A percentile compares a stretch with the other conserved stretches of the same genome.
Conservation (phyloP, 2,113 vertebrate genomes). For the Scolopax mira region DNA sequence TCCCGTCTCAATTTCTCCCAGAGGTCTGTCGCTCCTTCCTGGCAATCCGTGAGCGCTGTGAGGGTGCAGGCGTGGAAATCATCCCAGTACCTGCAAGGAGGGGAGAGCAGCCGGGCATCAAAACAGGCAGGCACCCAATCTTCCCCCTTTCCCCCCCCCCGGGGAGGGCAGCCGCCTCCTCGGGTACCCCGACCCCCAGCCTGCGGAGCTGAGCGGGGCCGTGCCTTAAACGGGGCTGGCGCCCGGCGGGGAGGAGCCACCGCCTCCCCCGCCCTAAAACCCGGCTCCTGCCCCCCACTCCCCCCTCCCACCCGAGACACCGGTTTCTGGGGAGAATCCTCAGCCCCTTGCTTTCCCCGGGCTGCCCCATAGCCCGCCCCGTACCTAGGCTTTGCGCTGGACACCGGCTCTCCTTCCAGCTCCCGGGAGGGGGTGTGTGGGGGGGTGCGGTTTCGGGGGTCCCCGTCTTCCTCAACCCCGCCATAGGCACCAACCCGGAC, state of each 20-base stretch:
- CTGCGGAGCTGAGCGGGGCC: not conserved
- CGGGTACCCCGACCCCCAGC: not conserved
- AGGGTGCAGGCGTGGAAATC: conserved; percentile 95
- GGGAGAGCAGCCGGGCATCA: conserved; percentile 59
- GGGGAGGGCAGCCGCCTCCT: not conserved
- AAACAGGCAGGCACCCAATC: not conserved
- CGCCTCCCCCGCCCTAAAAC: not conserved
- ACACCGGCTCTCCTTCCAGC: not conserved
- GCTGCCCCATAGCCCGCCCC: not conserved
- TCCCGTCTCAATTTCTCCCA: conserved; percentile 98
- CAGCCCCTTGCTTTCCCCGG: not conserved
- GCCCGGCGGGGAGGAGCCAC: not conserved
- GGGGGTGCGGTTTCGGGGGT: not conserved
- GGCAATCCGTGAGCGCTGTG: conserved; percentile 95
- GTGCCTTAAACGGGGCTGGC: not conserved
- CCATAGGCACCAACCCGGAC: not conserved
- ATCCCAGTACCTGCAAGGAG: conserved; percentile 91
- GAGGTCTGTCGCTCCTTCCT: conserved; percentile 94
- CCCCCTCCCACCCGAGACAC: not conserved
- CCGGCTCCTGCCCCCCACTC: too few species aligned
- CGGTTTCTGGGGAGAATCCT: not conserved
- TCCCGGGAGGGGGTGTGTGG: not conserved
- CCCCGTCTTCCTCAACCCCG: not conserved
- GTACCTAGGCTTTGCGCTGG: not conserved
- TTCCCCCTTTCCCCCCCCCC: too few species aligned